Evolutionary conservation across 1,140 invertebrate genomes (phyloP).

Genomic region (Leptinotarsa lineolata): DNA sequence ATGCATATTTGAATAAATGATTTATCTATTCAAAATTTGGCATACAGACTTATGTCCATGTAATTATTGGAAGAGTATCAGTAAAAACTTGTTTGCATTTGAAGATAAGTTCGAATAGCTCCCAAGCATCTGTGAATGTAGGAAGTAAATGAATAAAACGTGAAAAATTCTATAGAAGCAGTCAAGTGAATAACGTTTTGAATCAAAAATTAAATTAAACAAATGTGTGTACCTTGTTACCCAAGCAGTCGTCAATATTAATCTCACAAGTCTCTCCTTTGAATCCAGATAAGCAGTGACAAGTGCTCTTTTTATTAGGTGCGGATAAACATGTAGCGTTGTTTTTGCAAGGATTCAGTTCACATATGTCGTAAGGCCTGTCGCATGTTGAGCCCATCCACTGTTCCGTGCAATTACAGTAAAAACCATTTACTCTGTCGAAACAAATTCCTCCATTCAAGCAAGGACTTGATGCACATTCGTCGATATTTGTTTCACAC

Average conservation of each 20-base stretch:
- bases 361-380: conserved; percentile 70
- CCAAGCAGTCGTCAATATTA: conserved; percentile 75
- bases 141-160: too few species aligned
- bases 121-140: too few species aligned
- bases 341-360: conserved; percentile 69
- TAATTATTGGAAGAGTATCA: too few species aligned
- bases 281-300: conserved; percentile 66
- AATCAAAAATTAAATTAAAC: too few species aligned
- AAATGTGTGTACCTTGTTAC: conserved; percentile 52
- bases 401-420: conserved; percentile 69
- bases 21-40: too few species aligned
- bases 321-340: conserved; percentile 67
- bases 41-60: too few species aligned
- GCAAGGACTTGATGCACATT: conserved; percentile 71
- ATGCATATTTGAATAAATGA: too few species aligned
- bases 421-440: conserved; percentile 64
- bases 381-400: conserved; percentile 75
- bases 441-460: conserved; percentile 73
- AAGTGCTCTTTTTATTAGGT: conserved; percentile 58
- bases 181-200: too few species aligned
- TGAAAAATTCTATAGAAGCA: too few species aligned
- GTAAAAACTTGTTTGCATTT: too few species aligned
- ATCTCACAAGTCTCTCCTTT: conserved; percentile 77
- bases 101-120: too few species aligned
- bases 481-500: conserved; percentile 69